Conservation (phyloP, 53 echinoderm and acorn worm genomes). For the Echinarachnius parma region DNA sequence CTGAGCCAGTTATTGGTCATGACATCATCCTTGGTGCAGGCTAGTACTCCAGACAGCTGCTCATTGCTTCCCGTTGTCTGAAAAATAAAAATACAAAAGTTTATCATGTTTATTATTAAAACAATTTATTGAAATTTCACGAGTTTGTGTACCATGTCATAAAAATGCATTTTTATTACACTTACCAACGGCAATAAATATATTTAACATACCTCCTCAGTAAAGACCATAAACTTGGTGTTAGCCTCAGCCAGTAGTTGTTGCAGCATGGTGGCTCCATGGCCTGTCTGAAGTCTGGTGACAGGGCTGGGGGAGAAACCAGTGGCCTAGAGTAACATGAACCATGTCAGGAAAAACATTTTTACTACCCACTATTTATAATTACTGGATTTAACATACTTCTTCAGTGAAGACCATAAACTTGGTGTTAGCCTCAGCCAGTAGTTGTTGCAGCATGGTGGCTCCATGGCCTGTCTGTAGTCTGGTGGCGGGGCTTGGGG, state of each 20-base stretch:
- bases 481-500: constrained; percentile 81
- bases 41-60: constrained; percentile 76
- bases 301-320: constrained; percentile 82
- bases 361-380: too few species aligned
- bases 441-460: constrained; percentile 88
- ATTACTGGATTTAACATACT: too few species aligned
- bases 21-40: constrained; percentile 82
- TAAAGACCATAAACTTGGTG: constrained; percentile 98
- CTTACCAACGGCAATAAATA: too few species aligned
- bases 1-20: constrained; percentile 93
- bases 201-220: constrained; percentile 92
- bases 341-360: background rate
- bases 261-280: constrained; percentile 91
- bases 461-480: constrained; percentile 94
- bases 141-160: too few species aligned
- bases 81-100: background rate
- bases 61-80: constrained; percentile 91
- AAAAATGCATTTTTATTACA: too few species aligned
- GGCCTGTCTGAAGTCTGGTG: constrained; percentile 76
- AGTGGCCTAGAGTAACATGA: constrained; percentile 6
- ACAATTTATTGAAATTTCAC: too few species aligned
- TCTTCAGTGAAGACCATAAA: constrained; percentile 98
- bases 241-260: constrained; percentile 92
- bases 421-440: constrained; percentile 94
- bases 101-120: too few species aligned